These are phyloP conservation scores for Bucorvus abyssinicus DNA, from an alignment of 2,797 vertebrate species.

Conservation along the genomic window DNA sequence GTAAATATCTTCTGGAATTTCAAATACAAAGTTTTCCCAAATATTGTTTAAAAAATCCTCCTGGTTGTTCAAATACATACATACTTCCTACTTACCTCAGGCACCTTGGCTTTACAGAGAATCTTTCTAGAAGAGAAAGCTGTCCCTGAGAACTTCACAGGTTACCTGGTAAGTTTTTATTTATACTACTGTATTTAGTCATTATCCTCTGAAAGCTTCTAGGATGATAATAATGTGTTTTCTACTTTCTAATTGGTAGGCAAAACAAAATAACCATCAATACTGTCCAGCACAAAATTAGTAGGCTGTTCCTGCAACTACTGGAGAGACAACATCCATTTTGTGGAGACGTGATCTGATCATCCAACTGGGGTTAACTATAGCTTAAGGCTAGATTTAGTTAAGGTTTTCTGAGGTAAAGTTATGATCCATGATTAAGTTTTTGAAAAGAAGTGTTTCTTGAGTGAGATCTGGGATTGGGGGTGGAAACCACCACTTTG, in stretches of 20 bases:
- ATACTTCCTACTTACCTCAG: neutral
- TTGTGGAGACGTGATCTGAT: neutral
- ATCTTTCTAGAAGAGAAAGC: neutral
- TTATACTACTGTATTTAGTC: neutral
- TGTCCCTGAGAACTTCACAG: neutral
- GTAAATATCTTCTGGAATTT: neutral
- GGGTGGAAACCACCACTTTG: neutral
- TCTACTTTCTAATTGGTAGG: neutral
- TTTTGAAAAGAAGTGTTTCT: neutral
- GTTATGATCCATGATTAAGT: neutral
- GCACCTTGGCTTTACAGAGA: neutral
- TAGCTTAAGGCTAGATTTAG: neutral
- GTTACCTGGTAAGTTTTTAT: neutral
- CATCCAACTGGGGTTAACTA: neutral
- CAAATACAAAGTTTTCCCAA: neutral
- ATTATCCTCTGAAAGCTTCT: neutral
- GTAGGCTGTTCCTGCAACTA: neutral
- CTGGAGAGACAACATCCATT: accelerated
- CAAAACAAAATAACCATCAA: neutral
- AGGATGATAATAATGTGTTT: neutral
- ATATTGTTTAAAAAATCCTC: neutral
- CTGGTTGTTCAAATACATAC: neutral
- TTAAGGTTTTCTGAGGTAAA: neutral
- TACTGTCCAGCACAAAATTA: neutral
- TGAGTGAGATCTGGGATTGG: neutral